Base-by-base conservation (phyloP, 2,797 vertebrate species). In the Gallinago nigripennis region DNA sequence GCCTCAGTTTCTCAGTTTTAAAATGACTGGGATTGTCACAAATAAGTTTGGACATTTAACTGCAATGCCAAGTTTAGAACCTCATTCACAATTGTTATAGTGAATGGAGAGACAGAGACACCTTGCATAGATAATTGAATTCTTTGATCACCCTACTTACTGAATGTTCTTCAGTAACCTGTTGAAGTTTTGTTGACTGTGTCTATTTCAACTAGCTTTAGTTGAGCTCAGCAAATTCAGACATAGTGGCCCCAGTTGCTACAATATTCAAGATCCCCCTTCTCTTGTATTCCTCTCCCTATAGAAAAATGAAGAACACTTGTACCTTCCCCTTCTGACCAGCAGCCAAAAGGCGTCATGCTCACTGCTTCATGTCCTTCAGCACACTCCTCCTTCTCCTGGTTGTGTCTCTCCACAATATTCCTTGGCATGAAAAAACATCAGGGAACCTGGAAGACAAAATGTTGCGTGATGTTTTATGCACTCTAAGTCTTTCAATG, bases 281-380 rank as follows among this genome's bases (percentile, higher is more conserved):
- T 77, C 14, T 66, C 12, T 45, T 8, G 27, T 60, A 2, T 2
- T 7, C 6, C 0, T 72, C 33, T 70, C 70, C 7, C 20, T 58
- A 70, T 24, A 58, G 14, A 56, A 57, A 79, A 84, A 39, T 61
- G 7, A 86, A 39, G 20, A 33, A 33, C 12, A 50, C 2, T 19
- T 77, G 2, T 0, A 51, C 2, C 1, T 66, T 60, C 33, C 5
- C 1, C 9, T 50, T 4, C 17, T 27, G 5, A 4, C 24, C 27
- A 51, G 7, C 4, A 56, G 4, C 8, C 6, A 51, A 89, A 72
- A 17, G 3, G 0, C 1, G 1, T 25, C 27, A 20, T 9, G 5
- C 1, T 66, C 4, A 9, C 18, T 35, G 24, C 5, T n/a, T 82
- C 3, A 3, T 41, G 84, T 85, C 24, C 5, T 11, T 69, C 45